phyloP scores from a whole-genome alignment of 2,797 vertebrate species.

The Kryptolebias ocellatus region DNA sequence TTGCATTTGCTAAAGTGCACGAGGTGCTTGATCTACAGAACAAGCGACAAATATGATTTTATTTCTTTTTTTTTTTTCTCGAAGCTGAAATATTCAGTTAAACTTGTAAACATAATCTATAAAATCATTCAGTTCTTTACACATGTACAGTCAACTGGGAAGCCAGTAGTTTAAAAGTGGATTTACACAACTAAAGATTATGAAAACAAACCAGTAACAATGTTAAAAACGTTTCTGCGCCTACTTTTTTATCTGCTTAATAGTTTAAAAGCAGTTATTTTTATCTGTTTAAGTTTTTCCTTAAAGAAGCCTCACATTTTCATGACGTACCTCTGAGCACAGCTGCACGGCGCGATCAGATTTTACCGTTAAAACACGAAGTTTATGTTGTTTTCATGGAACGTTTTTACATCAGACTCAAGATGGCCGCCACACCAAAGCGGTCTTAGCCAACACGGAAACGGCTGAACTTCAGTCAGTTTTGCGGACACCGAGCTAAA shows the following conservation, averaged over 20 bases:
- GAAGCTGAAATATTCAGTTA: conserved; percentile 43
- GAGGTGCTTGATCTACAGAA: conserved; percentile 66
- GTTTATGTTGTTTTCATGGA: conserved; percentile 13
- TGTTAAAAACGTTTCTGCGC: conserved; percentile 14
- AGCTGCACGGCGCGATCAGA: background rate
- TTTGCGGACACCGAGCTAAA: too few species aligned
- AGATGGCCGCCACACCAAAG: too few species aligned
- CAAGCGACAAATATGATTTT: conserved; percentile 44
- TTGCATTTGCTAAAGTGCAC: conserved; percentile 74
- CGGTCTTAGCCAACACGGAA: too few species aligned
- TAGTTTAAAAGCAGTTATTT: background rate
- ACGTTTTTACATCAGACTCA: background rate
- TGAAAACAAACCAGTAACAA: conserved; percentile 14
- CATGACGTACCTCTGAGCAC: background rate
- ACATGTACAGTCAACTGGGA: conserved; percentile 66
- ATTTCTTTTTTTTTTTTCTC: conserved; percentile 6
- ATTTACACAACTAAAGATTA: conserved; percentile 31
- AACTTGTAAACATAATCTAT: conserved; percentile 68
- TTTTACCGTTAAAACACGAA: conserved; percentile 17
- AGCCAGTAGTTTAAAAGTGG: conserved; percentile 62
- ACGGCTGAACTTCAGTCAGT: too few species aligned
- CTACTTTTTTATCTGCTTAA: conserved; percentile 13
- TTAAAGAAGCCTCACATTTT: conserved; percentile 5
- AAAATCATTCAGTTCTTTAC: conserved; percentile 65
- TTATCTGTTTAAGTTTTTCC: background rate